Percentiles rank a stretch among this genome's conserved stretches.
Evolutionary conservation across 2,797 vertebrate genomes (phyloP).

Genomic region (Arvicola amphibius): DNA sequence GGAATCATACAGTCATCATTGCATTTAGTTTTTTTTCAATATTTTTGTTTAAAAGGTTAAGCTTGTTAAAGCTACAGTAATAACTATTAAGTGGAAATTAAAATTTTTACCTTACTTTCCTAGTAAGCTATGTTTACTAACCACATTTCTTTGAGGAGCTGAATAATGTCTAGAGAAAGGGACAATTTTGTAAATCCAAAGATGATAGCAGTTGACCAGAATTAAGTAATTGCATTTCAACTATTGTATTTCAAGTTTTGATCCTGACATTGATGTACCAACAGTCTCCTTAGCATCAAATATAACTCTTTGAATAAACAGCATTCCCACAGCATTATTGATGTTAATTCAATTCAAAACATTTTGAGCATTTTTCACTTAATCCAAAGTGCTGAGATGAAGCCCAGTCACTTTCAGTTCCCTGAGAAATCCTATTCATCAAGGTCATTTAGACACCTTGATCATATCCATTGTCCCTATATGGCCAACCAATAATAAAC

Average conservation of each 20-base stretch:
- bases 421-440: not conserved
- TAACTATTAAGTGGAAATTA: conserved; percentile 10
- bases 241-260: not conserved
- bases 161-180: conserved; percentile 33
- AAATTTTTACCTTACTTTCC: not conserved
- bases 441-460: not conserved
- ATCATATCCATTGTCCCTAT: not conserved
- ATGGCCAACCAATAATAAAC: not conserved
- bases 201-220: not conserved
- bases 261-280: not conserved
- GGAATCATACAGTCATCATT: not conserved
- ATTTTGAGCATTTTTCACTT: not conserved
- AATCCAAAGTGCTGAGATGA: not conserved
- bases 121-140: not conserved
- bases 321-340: not conserved
- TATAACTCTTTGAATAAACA: not conserved
- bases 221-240: not conserved
- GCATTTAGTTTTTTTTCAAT: not conserved
- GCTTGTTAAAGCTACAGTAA: not conserved
- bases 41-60: not conserved
- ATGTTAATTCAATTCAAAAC: not conserved
- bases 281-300: not conserved
- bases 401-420: not conserved
- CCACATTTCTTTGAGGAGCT: not conserved
- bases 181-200: not conserved